Base-by-base conservation (phyloP, 2,888 invertebrate species). In the Antitype chi region DNA sequence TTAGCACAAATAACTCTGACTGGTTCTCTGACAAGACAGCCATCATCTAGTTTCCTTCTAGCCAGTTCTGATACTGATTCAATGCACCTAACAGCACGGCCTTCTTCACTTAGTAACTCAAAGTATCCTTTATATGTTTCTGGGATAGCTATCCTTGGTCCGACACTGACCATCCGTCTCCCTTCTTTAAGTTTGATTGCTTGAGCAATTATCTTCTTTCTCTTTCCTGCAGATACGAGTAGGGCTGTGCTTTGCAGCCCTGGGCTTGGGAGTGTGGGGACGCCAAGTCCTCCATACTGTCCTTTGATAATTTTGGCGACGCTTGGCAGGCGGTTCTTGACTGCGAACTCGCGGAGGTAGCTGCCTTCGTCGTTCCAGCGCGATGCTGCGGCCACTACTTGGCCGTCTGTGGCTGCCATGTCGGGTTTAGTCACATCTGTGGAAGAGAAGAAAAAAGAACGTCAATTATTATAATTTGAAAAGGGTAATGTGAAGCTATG, bases 231-330 rank as follows among this genome's bases (percentile, higher is more conserved):
- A 75, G 99, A 98, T 76, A 99, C 97, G 75, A 99, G 97, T 68
- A 99, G 96, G 8, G 99, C 98, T 32, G 99, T 98, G 89, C 98
- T 98, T 91, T 99, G 98, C 47, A 99, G 97, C 78, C 98, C 98
- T 9, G 99, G 99, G 90, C 98, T 98, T 57, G 99, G 98, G 67
- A 99, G 95, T 0, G 98, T 98, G 4, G 99, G 99, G 28, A 98
- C 99, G 49, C 99, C 99, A 70, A 99, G 97, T 76, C 98, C 98
- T 86, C 98, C 98, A 96, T 99, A 99, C 94, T 99, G 99, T 85
- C 99, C 99, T 95, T 99, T 99, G 90, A 98, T 98, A 91, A 99
- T 98, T 94, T 99, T 99, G 78, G 99, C 98, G 88, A 99, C 98
- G 88, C 98, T 98, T 23, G 99, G 99, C 80, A 98, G 94, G 76